These are phyloP conservation scores for Leptinotarsa undecemlineata DNA, from an alignment of 1,140 invertebrate species.

Conservation along the genomic window DNA sequence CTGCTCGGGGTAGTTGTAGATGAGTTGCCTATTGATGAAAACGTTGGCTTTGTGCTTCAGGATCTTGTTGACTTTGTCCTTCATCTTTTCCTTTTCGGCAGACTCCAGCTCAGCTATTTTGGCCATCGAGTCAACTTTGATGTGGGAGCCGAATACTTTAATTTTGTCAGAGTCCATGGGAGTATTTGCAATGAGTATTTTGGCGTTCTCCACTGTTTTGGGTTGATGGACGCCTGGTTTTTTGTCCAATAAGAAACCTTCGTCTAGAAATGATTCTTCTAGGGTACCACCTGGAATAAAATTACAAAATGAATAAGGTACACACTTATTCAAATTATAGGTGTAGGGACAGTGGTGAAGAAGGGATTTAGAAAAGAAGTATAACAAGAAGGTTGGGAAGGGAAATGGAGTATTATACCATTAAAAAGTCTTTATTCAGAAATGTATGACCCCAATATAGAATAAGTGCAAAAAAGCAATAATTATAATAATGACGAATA, in stretches of 20 bases:
- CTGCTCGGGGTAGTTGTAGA: slow-evolving; percentile 99
- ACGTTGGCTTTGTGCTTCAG: slow-evolving; percentile 95
- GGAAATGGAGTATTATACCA: too few relatives aligned
- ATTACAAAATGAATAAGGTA: slow-evolving; percentile 51
- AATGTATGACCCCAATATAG: too few relatives aligned
- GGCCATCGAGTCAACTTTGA: slow-evolving; percentile 96
- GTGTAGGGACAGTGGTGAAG: too few relatives aligned
- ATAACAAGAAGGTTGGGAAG: too few relatives aligned
- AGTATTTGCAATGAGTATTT: slow-evolving; percentile 99
- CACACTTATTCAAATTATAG: too few relatives aligned
- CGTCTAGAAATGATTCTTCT: slow-evolving; percentile 95
- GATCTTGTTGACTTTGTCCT: slow-evolving; percentile 98
- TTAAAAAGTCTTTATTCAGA: too few relatives aligned
- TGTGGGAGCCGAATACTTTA: slow-evolving; percentile 98
- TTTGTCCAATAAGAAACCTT: slow-evolving; percentile 97
- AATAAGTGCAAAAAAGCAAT: too few relatives aligned
- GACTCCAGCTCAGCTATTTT: slow-evolving; percentile 98
- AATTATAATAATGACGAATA: too few relatives aligned
- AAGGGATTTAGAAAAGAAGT: too few relatives aligned
- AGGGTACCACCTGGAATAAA: slow-evolving; percentile 66
- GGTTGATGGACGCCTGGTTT: slow-evolving; percentile 90
- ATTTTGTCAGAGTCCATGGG: slow-evolving; percentile 99
- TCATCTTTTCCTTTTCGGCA: slow-evolving; percentile 99
- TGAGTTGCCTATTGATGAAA: slow-evolving; percentile 98
- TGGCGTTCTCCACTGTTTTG: slow-evolving; percentile 87